Evolutionary conservation across 2,888 invertebrate genomes (phyloP).

Genomic region (Philhelius pedissequus): DNA sequence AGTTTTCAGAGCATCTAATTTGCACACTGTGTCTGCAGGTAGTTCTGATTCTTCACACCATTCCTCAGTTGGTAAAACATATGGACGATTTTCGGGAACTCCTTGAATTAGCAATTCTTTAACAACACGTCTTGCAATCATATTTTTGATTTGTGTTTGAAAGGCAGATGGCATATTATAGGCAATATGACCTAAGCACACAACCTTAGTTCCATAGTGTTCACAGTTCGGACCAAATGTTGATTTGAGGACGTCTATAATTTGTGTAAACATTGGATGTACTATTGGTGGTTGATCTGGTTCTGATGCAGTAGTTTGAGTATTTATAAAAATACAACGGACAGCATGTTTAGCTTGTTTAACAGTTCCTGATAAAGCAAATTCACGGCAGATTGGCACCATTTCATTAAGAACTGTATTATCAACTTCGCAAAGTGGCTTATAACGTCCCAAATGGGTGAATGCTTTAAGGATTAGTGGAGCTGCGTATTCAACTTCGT

Average conservation of each 20-base stretch:
- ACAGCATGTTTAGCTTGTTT: constrained; percentile 98
- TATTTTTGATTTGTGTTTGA: constrained; percentile 93
- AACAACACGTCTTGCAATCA: constrained; percentile 96
- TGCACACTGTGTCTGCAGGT: constrained; percentile 94
- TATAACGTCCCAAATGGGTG: constrained; percentile 92
- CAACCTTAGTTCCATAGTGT: constrained; percentile 95
- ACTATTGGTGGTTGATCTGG: constrained; percentile 72
- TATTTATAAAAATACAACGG: constrained; percentile 92
- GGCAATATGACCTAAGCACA: constrained; percentile 96
- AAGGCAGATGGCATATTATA: constrained; percentile 94
- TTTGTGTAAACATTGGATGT: constrained; percentile 89
- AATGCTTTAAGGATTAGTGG: constrained; percentile 90
- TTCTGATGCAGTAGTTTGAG: constrained; percentile 78
- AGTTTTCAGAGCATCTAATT: constrained; percentile 96
- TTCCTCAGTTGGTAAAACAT: constrained; percentile 73
- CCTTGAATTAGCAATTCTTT: constrained; percentile 95
- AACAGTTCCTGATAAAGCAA: constrained; percentile 92
- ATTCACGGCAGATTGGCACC: constrained; percentile 91
- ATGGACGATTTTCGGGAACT: constrained; percentile 80
- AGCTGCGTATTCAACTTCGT: constrained; percentile 88
- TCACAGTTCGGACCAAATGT: constrained; percentile 87
- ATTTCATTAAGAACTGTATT: constrained; percentile 88
- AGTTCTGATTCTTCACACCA: constrained; percentile 94
- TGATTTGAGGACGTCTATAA: constrained; percentile 88
- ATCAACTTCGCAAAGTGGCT: constrained; percentile 89